These are phyloP conservation scores for Zaprionus bogoriensis DNA, from an alignment of 2,888 invertebrate genomes.

Conservation along the genomic window DNA sequence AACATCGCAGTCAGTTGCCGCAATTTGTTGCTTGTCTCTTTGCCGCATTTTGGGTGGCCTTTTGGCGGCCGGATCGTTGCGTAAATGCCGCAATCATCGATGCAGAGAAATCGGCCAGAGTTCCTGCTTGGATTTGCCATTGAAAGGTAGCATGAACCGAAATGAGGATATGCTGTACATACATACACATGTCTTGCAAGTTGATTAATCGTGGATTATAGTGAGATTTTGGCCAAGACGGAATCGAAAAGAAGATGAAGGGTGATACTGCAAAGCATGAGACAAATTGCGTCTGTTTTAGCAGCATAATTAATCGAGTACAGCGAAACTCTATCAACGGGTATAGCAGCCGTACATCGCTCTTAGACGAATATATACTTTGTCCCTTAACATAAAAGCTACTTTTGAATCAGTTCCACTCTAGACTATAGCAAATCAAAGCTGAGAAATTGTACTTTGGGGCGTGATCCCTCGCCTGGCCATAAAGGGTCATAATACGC, in stretches of 20 bases:
- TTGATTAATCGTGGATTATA: constrained; percentile 9
- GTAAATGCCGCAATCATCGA: constrained; percentile 35
- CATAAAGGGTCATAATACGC: constrained; percentile 4
- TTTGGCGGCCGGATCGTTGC: constrained; percentile 28
- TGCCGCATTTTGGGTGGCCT: constrained; percentile 29
- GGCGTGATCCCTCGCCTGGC: constrained; percentile 22
- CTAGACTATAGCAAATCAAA: too few species aligned
- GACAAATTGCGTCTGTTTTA: too few species aligned
- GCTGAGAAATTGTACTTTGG: background rate
- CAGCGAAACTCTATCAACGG: too few species aligned
- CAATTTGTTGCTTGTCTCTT: constrained; percentile 54
- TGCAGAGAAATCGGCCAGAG: constrained; percentile 24
- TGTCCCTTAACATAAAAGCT: too few species aligned
- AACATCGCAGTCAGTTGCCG: constrained; percentile 24
- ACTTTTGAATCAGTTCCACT: too few species aligned
- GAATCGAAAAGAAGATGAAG: background rate
- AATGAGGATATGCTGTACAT: background rate
- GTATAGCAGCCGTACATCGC: too few species aligned
- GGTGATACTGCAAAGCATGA: too few species aligned
- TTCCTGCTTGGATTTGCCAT: too few species aligned
- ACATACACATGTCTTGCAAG: background rate
- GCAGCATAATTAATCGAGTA: too few species aligned
- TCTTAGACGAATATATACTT: too few species aligned
- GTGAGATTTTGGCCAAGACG: background rate
- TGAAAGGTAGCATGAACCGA: too few species aligned